Evolutionary conservation across 2,797 vertebrate genomes (phyloP), one percentile per base, ranked within the genome.

Genomic region (Sciurus vulgaris): DNA sequence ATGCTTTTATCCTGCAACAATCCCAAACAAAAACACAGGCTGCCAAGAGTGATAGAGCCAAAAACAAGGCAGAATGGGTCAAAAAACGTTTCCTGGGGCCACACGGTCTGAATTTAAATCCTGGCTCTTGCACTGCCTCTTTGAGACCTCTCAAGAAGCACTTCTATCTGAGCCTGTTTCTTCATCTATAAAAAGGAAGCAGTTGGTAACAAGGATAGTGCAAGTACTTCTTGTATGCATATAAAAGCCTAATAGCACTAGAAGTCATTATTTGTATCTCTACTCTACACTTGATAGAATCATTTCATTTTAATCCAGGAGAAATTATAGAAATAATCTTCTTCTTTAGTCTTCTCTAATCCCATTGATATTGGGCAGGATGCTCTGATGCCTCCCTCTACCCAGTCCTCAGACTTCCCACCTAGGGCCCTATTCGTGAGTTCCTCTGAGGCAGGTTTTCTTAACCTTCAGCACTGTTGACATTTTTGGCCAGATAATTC

Each of bases 101-200:
- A 70, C 41, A 49, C 26, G 73, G 22, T 83, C 86, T 78, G 54
- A 70, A 47, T 89, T 89, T 93, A 93, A 92, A 56, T 72, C 54
- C 67, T 77, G 33, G 30, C 65, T 94, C 35, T 83, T 20, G 30
- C 24, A 4, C 54, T 65, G 61, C 73, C 24, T 88, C 28, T 76
- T 12, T 73, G 69, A 73, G 44, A 87, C 59, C 73, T 82, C 14
- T 84, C n/a, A 41, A 38, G 28, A 94, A 96, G 86, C 33, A 65
- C 10, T 56, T 47, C 49, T 70, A 70, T 95, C 79, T 74, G 41
- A 70, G 72, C 89, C 65, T 91, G 77, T 89, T 81, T 91, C 59
- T 85, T 94, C 49, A 56, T 83, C 72, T 92, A 5, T 88, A 30
- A 78, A 95, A 95, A 79, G 82, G 91, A 47, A 67, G 5, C 33